Conservation (phyloP, 1,140 invertebrate genomes). For the Monomorium pharaonis region DNA sequence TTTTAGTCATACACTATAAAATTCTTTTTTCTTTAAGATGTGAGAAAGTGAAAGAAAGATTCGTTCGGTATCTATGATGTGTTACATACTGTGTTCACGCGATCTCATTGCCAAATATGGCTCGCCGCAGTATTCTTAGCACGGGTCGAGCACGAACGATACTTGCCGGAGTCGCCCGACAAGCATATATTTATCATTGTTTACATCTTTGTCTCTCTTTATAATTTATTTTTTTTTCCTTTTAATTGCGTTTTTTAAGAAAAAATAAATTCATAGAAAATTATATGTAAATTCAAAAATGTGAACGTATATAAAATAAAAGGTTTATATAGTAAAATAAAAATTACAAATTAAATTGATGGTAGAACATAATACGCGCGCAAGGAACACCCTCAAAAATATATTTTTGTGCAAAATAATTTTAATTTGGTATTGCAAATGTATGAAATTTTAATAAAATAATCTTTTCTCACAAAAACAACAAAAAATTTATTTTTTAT, state of each 20-base stretch:
- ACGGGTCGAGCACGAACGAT: constrained; percentile 69
- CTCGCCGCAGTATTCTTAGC: constrained; percentile 73
- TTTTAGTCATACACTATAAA: neutral
- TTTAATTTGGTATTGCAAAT: too few relatives aligned
- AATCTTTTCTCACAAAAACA: too few relatives aligned
- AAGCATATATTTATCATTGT: constrained; percentile 60
- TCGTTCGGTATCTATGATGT: constrained; percentile 50
- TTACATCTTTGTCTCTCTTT: constrained; percentile 4
- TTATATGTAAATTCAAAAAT: neutral
- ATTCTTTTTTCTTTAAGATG: neutral
- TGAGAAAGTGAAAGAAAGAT: constrained; percentile 27
- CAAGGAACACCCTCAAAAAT: too few relatives aligned
- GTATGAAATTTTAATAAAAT: too few relatives aligned
- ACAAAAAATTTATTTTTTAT: too few relatives aligned
- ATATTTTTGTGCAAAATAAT: too few relatives aligned
- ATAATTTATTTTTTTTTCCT: neutral
- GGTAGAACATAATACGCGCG: too few relatives aligned
- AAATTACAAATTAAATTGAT: neutral
- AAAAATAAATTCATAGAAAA: neutral
- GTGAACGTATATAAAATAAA: too few relatives aligned
- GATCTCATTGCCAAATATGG: constrained; percentile 76
- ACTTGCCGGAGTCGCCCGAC: constrained; percentile 68
- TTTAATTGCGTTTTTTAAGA: neutral
- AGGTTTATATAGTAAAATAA: neutral
- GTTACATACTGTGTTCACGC: constrained; percentile 61